phyloP scores from a whole-genome alignment of 2,888 invertebrate species.

The Lathronympha strigana region DNA sequence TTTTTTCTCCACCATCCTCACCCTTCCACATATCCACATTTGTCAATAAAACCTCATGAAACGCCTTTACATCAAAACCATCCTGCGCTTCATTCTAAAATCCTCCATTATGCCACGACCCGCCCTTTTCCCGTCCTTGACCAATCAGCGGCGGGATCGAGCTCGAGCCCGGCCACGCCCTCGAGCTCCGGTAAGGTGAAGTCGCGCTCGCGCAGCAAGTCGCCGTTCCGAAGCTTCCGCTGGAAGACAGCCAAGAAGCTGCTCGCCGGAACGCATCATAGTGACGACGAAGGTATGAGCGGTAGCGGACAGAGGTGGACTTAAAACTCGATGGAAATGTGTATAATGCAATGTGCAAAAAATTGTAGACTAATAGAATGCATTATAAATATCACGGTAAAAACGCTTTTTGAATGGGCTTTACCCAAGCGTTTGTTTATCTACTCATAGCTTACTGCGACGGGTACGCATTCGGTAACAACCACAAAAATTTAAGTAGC shows the following conservation, averaged over 20 bases:
- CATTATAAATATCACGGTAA: too few species aligned
- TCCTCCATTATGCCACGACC: constrained; percentile 10
- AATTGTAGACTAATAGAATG: too few species aligned
- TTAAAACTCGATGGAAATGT: constrained; percentile 15
- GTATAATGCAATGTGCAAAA: too few species aligned
- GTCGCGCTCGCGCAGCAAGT: constrained; percentile 95
- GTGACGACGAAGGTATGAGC: constrained; percentile 91
- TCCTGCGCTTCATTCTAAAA: background rate
- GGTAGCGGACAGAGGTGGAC: constrained; percentile 64
- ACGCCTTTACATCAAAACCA: background rate
- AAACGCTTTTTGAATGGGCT: too few species aligned
- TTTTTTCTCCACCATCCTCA: constrained; percentile 52
- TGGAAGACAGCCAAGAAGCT: constrained; percentile 92
- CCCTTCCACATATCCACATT: constrained; percentile 32
- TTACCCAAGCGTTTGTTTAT: too few species aligned
- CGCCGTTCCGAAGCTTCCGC: constrained; percentile 96
- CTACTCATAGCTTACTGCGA: too few species aligned
- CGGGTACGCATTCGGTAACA: too few species aligned
- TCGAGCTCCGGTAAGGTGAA: constrained; percentile 87
- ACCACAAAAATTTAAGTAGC: too few species aligned
- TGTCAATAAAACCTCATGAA: constrained; percentile 12
- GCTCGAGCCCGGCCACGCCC: constrained; percentile 74
- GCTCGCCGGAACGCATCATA: constrained; percentile 87
- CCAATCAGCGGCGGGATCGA: constrained; percentile 70
- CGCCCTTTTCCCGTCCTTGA: constrained; percentile 43